Evolutionary conservation across 2,797 vertebrate species (phyloP).

Genomic region (Microtus californicus): DNA sequence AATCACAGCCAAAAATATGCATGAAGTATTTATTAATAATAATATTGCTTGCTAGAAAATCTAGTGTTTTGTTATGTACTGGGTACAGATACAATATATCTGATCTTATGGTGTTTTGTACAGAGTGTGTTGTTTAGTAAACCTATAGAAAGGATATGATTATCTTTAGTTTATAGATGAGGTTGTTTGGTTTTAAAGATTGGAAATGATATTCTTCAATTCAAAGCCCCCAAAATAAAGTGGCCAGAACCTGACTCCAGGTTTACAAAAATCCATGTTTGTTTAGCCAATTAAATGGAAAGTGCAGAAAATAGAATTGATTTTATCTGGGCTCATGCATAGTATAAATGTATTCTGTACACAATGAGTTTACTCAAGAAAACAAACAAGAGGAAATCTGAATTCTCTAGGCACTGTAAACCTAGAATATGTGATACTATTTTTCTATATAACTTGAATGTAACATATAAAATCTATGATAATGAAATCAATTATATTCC

Average conservation of each 20-base stretch:
- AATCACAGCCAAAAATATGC: not conserved
- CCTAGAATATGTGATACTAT: not conserved
- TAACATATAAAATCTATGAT: not conserved
- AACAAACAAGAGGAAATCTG: not conserved
- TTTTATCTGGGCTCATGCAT: not conserved
- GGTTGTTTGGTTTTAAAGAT: not conserved
- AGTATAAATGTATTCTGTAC: not conserved
- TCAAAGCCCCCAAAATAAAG: not conserved
- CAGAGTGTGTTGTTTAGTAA: not conserved
- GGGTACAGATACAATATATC: not conserved
- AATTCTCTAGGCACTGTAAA: not conserved
- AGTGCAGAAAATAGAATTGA: conserved; percentile 16
- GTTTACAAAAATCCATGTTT: not conserved
- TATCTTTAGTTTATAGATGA: conserved; percentile 10
- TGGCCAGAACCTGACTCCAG: not conserved
- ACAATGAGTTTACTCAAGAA: not conserved
- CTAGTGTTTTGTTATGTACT: not conserved
- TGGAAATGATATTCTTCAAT: not conserved
- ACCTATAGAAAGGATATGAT: not conserved
- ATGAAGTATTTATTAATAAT: conserved; percentile 43
- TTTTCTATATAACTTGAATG: not conserved
- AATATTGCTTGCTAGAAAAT: conserved; percentile 19
- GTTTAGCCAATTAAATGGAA: conserved; percentile 40
- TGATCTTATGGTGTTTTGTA: not conserved
- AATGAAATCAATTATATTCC: not conserved